Evolutionary conservation across 2,888 invertebrate genomes (phyloP), one percentile per base, ranked within the genome.

Genomic region (Orthosia gracilis): DNA sequence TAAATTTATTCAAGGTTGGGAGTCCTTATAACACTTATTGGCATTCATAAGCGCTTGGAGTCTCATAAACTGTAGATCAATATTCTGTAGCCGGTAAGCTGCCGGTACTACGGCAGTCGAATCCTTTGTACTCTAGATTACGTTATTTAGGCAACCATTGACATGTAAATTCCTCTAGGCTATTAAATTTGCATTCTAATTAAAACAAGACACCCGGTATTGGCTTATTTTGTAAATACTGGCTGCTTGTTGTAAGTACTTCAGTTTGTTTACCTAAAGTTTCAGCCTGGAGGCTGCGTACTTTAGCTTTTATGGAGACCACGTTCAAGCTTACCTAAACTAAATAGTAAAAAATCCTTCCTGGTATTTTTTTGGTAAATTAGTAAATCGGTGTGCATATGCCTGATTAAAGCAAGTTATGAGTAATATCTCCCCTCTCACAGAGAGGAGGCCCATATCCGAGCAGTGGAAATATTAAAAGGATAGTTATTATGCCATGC

Each of bases 141-240:
- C 93, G 92, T 94, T 94, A 94, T 94, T 95, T 95, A 93, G 92
- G 91, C 87, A 91, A 89, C 94, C 94, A 96, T 96, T 96, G 96
- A 95, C 95, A 96, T 96, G 96, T 95, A 94, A 96, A 96, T 96
- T 93, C 92, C 94, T 93, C 85, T 87, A 90, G 92, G 93, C 95
- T 94, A 96, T 96, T 95, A 95, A 95, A 96, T 96, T 96, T 95
- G 95, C 96, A 96, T 96, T 93, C 95, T 96, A 94, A 95, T 96
- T 95, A 95, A 95, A 94, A 92, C 91, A 89, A 92, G 93, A 92
- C 92, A 91, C 88, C 77, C 90, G 89, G 91, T 91, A 89, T 89
- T 89, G 89, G 90, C 90, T 91, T 88, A 90, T 86, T 87, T 87
- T 88, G 88, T 89, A 89, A 87, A 84, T 89, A 83, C 86, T 80